Conservation (phyloP, 2,888 invertebrate species). For the Apomyelois bistriatella region DNA sequence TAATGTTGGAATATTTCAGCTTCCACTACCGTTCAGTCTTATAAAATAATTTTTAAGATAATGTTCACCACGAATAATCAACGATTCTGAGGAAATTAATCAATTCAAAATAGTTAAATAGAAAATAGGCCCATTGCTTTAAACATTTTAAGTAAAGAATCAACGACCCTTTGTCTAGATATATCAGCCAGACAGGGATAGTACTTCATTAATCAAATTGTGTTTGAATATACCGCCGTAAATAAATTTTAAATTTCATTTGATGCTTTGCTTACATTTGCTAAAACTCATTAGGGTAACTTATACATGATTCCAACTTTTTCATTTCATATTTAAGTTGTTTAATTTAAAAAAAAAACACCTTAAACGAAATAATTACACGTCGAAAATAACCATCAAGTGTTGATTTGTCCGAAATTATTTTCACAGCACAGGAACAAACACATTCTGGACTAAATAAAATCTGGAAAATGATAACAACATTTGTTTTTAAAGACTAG, state of each 20-base stretch:
- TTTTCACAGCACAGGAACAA: conserved; percentile 78
- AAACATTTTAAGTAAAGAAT: no score
- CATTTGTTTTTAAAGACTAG: conserved; percentile 76
- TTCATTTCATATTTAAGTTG: conserved; percentile 15
- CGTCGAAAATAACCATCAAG: conserved; percentile 53
- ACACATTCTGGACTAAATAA: conserved; percentile 79
- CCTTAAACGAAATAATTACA: conserved; percentile 31
- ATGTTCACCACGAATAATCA: no score
- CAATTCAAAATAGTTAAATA: no score
- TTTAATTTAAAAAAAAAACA: not conserved
- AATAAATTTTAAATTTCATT: no score
- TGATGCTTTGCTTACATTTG: conserved; percentile 13
- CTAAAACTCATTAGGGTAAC: conserved; percentile 17
- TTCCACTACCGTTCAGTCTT: conserved; percentile 2
- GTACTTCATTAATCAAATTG: no score
- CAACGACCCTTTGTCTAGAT: no score
- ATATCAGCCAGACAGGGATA: no score
- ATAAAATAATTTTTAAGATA: not conserved
- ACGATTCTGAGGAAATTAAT: no score
- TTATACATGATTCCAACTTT: conserved; percentile 26
- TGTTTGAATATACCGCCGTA: no score
- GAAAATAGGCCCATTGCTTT: no score
- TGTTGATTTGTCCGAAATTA: conserved; percentile 74
- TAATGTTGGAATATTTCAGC: not conserved
- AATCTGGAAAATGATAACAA: conserved; percentile 79